A percentile compares a stretch with the other conserved stretches of the same genome.
Evolutionary conservation across 2,888 invertebrate species (phyloP).

Genomic region (Leucoptera coffeella): DNA sequence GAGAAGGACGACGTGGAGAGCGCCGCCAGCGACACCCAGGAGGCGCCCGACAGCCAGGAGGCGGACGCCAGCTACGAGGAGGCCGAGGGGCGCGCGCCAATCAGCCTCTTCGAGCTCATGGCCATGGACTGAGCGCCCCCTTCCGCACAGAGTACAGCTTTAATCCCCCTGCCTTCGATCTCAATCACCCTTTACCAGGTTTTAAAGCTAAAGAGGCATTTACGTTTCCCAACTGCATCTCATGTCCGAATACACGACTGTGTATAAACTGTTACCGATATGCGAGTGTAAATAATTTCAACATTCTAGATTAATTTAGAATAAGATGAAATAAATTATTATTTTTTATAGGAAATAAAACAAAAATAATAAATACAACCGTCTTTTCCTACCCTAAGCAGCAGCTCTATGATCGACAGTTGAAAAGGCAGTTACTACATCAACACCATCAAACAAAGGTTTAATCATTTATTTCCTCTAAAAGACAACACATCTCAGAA

Average conservation of each 20-base stretch:
- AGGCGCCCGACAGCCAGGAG: conserved; percentile 6
- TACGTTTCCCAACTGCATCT: conserved; percentile 11
- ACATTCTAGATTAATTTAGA: conserved; percentile 24
- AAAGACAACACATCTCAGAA: too few species aligned
- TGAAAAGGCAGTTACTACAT: too few species aligned
- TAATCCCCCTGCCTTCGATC: neutral
- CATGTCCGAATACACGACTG: conserved; percentile 8
- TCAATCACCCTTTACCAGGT: neutral
- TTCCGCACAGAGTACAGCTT: conserved; percentile 1
- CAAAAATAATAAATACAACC: conserved; percentile 9
- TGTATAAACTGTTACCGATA: conserved; percentile 18
- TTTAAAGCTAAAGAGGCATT: neutral
- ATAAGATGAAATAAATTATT: conserved; percentile 18
- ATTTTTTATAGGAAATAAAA: conserved; percentile 20
- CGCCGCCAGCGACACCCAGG: conserved; percentile 3
- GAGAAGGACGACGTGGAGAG: conserved; percentile 12
- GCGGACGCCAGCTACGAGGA: conserved; percentile 14
- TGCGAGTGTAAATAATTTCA: conserved; percentile 46
- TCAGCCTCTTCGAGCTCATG: conserved; percentile 36
- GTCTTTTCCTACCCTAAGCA: too few species aligned
- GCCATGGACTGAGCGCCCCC: conserved; percentile 32
- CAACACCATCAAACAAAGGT: too few species aligned
- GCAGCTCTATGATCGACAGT: too few species aligned
- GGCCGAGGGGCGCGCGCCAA: conserved; percentile 12
- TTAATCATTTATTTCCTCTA: too few species aligned